Percentiles rank a stretch among this genome's conserved stretches.
These are phyloP conservation scores for Gadus chalcogrammus DNA, from an alignment of 2,113 vertebrate genomes.

Conservation along the genomic window DNA sequence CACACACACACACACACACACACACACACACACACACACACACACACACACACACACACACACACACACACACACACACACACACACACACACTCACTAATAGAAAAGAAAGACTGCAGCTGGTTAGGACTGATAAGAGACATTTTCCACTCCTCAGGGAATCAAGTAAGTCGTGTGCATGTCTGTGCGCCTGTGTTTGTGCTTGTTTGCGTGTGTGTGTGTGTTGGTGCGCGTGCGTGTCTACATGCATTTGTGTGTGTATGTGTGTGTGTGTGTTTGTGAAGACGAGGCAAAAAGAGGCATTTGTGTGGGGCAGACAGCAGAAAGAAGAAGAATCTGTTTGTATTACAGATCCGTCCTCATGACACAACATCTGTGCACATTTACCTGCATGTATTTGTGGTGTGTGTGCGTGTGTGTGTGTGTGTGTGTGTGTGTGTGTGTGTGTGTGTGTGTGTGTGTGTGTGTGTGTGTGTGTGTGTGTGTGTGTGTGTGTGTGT, in stretches of 20 bases:
- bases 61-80: conserved; percentile 4
- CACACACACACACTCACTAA: conserved; percentile 7
- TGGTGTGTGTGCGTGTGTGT: background rate
- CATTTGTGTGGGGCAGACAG: background rate
- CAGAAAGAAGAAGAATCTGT: background rate
- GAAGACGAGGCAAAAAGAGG: background rate
- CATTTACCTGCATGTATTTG: background rate
- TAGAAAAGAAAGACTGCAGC: conserved; percentile 37
- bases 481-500: conserved; percentile 23
- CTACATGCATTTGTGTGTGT: background rate
- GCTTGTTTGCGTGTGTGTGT: conserved; percentile 6
- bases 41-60: no score
- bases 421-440: conserved; percentile 4
- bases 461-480: conserved; percentile 24
- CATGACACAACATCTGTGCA: background rate
- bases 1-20: conserved; percentile 4
- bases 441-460: conserved; percentile 10
- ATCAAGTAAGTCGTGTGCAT: conserved; percentile 39
- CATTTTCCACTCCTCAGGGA: conserved; percentile 54
- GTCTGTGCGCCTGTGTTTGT: background rate
- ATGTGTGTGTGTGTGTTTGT: conserved; percentile 3
- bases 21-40: background rate
- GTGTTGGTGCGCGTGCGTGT: conserved; percentile 1
- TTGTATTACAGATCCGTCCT: no score
- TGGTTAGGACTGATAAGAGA: conserved; percentile 67